phyloP scores from a whole-genome alignment of 1,140 invertebrate genomes.

The Drosophila seguyi region DNA sequence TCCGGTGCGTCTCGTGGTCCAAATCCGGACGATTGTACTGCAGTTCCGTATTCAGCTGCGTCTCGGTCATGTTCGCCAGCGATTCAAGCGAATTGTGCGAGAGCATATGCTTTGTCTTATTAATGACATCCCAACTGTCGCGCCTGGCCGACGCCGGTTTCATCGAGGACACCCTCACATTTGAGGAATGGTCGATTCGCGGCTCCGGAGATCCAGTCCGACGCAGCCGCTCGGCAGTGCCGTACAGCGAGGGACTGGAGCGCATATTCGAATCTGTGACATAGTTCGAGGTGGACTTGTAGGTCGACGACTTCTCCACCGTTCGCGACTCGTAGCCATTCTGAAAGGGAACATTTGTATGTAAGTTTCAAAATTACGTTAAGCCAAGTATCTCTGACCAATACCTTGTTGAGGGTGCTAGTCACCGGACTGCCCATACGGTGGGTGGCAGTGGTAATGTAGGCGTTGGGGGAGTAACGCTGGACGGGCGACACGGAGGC shows the following conservation, averaged over 20 bases:
- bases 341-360: slow-evolving; percentile 6
- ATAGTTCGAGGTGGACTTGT: slow-evolving; percentile 83
- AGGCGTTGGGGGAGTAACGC: slow-evolving; percentile 77
- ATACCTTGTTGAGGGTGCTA: slow-evolving; percentile 69
- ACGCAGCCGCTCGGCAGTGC: slow-evolving; percentile 71
- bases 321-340: slow-evolving; percentile 78
- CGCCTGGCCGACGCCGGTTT: slow-evolving; percentile 88
- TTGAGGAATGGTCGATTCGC: slow-evolving; percentile 89
- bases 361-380: background rate
- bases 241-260: slow-evolving; percentile 75
- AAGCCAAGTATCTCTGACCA: background rate
- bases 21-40: slow-evolving; percentile 83
- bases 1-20: slow-evolving; percentile 87
- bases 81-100: slow-evolving; percentile 89
- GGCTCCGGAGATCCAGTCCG: slow-evolving; percentile 85
- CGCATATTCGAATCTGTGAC: slow-evolving; percentile 76
- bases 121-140: slow-evolving; percentile 92
- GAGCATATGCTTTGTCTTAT: slow-evolving; percentile 91
- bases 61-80: slow-evolving; percentile 88
- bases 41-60: slow-evolving; percentile 86
- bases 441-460: slow-evolving; percentile 80
- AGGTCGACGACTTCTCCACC: slow-evolving; percentile 82
- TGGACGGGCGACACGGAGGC: slow-evolving; percentile 80
- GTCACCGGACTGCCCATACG: slow-evolving; percentile 82
- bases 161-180: slow-evolving; percentile 89